A percentile compares a stretch with the other conserved stretches of the same genome.
Evolutionary conservation across 2,113 vertebrate species (phyloP).

Genomic region (Nothocercus julius): DNA sequence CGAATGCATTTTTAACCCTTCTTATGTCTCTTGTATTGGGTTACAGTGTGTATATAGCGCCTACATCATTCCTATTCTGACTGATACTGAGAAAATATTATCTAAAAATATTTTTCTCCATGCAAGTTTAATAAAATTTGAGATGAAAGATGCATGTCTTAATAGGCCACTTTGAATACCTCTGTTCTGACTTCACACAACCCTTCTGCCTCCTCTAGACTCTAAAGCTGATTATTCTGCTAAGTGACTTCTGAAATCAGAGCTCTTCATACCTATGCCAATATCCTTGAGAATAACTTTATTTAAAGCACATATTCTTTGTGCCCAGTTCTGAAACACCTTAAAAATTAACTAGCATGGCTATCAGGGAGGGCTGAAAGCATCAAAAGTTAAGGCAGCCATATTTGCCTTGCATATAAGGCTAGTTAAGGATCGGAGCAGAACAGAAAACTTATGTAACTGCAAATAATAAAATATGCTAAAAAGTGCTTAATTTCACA

Average conservation of each 20-base stretch:
- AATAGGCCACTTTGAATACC: neutral
- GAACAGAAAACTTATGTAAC: neutral
- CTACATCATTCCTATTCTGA: neutral
- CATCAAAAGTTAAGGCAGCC: neutral
- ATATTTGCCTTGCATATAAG: neutral
- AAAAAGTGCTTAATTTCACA: neutral
- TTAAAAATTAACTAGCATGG: neutral
- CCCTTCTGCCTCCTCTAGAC: neutral
- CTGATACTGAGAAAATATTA: neutral
- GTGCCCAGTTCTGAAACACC: neutral
- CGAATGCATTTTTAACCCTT: neutral
- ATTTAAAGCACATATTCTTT: neutral
- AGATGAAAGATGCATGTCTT: neutral
- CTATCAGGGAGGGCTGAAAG: neutral
- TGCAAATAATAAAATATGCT: neutral
- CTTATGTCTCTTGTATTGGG: rapidly evolving
- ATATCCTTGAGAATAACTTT: neutral
- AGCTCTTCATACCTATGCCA: neutral
- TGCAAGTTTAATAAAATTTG: neutral
- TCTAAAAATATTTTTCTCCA: neutral
- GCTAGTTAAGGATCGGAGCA: neutral
- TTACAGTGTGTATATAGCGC: neutral
- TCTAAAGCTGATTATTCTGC: neutral
- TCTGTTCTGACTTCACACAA: neutral
- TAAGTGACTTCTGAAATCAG: neutral